phyloP scores from a whole-genome alignment of 2,888 invertebrate species.

The Apeira syringaria region DNA sequence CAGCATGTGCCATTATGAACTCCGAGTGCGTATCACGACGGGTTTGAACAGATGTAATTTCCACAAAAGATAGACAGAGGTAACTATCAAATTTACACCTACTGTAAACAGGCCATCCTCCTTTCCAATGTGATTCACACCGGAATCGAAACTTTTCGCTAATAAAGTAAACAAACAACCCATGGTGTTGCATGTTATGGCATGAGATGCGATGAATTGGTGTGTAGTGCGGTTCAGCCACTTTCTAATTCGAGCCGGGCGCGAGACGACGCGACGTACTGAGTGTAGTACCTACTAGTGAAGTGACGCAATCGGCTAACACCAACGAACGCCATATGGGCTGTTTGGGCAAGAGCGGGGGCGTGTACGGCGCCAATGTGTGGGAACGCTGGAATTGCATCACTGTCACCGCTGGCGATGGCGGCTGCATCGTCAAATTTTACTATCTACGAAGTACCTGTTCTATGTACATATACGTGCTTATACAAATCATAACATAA shows the following conservation, averaged over 20 bases:
- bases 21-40: too few relatives aligned
- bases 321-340: conserved; percentile 45
- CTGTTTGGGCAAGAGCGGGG: conserved; percentile 46
- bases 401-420: conserved; percentile 30
- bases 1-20: too few relatives aligned
- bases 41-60: too few relatives aligned
- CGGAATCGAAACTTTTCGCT: conserved; percentile 18
- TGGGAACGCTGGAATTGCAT: conserved; percentile 43
- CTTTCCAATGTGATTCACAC: conserved; percentile 8
- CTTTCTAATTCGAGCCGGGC: conserved; percentile 67
- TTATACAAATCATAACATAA: too few relatives aligned
- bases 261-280: conserved; percentile 4
- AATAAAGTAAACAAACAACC: conserved; percentile 19
- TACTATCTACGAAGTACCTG: too few relatives aligned
- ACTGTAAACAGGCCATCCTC: too few relatives aligned
- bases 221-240: conserved; percentile 43
- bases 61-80: too few relatives aligned
- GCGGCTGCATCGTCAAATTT: not conserved
- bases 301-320: conserved; percentile 51
- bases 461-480: too few relatives aligned
- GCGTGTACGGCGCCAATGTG: conserved; percentile 27
- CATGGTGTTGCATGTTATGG: conserved; percentile 33
- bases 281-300: conserved; percentile 9
- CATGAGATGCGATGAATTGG: conserved; percentile 40
- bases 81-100: too few relatives aligned